Evolutionary conservation across 2,113 vertebrate species (phyloP), one percentile per base, ranked within the genome.

Genomic region (Channa maculata): DNA sequence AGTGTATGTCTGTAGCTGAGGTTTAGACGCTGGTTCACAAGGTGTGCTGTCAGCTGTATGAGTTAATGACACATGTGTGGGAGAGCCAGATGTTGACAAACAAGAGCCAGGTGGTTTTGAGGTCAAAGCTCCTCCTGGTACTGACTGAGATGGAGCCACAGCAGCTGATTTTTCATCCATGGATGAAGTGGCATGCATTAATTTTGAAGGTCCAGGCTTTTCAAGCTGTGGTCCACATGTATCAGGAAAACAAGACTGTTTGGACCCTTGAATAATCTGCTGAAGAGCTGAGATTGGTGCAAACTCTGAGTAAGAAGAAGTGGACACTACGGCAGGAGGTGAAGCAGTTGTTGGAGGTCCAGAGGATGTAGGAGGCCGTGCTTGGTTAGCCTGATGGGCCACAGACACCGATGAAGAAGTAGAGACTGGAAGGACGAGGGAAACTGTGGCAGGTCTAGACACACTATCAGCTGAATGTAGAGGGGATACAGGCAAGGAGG

Each of bases 231-330:
- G 11, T 65, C 58, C 72, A 62, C 62, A 68, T 34, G 39, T 13
- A 57, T 86, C 60, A 1, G 84, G 48, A 63, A 79, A 71, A 67
- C 41, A 48, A 41, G 77, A 77, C 13, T 67, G 36, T 65, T 46
- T 86, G 36, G 91, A 89, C 53, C 82, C 82, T 55, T 89, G 85
- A 58, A 82, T 60, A 75, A 89, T 80, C 41, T 84, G 73, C 63
- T 87, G 75, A 79, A 86, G 87, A 51, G 85, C 79, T 52, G 82
- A 82, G 24, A 82, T 74, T 39, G 86, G 71, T 10, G 73, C 64
- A 80, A 87, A 65, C 3, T 36, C 54, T 8, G 65, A 66, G 41
- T 66, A 79, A 58, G 84, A 70, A 57, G 90, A 71, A 7, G 15
- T 39, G 70, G 73, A 71, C 15, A 53, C 57, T 0, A 61, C 46